Percentiles rank a stretch among this genome's conserved stretches.
These are phyloP conservation scores for Sebastes schlegelii DNA, from an alignment of 2,113 vertebrate genomes.

Conservation along the genomic window DNA sequence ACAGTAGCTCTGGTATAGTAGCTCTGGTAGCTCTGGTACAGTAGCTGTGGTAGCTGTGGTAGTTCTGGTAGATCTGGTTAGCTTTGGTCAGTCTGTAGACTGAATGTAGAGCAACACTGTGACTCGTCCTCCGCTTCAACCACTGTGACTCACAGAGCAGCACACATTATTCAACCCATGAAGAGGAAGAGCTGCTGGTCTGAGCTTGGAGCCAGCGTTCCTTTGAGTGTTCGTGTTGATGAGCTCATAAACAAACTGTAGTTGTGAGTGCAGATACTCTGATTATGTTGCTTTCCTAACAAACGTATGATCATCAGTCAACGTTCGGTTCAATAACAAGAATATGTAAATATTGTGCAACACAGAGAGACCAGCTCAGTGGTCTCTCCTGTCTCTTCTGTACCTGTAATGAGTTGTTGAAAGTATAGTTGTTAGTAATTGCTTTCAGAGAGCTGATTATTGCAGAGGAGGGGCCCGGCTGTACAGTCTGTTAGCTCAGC, in stretches of 20 bases:
- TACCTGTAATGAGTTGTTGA: conserved; percentile 46
- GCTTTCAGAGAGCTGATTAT: conserved; percentile 64
- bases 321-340: neutral
- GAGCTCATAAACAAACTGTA: conserved; percentile 16
- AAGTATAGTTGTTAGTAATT: conserved; percentile 57
- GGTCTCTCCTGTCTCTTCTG: conserved; percentile 8
- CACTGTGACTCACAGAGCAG: conserved; percentile 75
- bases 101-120: conserved; percentile 74
- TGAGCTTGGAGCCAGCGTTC: conserved; percentile 40
- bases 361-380: neutral
- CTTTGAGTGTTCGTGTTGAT: conserved; percentile 28
- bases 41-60: no score
- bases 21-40: no score
- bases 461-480: conserved; percentile 70
- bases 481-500: conserved; percentile 66
- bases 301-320: no score
- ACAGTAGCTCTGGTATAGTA: no score
- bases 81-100: conserved; percentile 64
- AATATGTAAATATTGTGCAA: neutral
- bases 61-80: no score
- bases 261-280: conserved; percentile 2
- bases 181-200: conserved; percentile 58
- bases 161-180: conserved; percentile 70
- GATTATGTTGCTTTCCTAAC: neutral
- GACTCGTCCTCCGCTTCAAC: conserved; percentile 80